A percentile compares a stretch with the other conserved stretches of the same genome.
Conservation (phyloP, 2,888 invertebrate species). For the Erebia epiphron region DNA sequence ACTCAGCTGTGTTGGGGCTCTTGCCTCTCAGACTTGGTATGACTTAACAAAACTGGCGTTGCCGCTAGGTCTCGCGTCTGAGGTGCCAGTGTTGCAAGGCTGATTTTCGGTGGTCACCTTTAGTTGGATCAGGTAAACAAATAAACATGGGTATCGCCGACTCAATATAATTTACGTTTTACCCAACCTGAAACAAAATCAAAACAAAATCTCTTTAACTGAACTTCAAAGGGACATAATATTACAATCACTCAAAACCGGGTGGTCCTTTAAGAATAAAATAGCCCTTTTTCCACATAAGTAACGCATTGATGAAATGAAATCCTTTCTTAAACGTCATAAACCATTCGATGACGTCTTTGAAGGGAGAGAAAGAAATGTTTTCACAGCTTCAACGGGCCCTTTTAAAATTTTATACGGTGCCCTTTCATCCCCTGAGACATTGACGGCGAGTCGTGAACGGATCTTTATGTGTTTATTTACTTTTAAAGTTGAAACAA, state of each 20-base stretch:
- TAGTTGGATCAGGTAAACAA: too few species aligned
- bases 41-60: too few species aligned
- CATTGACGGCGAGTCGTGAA: conserved; percentile 30
- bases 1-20: too few species aligned
- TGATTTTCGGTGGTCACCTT: too few species aligned
- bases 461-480: conserved; percentile 31
- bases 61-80: too few species aligned
- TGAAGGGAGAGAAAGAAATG: conserved; percentile 55
- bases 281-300: conserved; percentile 50
- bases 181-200: too few species aligned
- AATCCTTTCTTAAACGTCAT: conserved; percentile 58
- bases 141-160: too few species aligned
- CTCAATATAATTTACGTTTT: too few species aligned
- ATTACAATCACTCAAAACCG: background rate
- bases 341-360: conserved; percentile 38
- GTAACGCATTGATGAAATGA: conserved; percentile 59
- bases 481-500: conserved; percentile 10
- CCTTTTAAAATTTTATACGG: conserved; percentile 49
- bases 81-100: too few species aligned
- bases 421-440: conserved; percentile 44
- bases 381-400: conserved; percentile 57
- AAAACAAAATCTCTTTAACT: background rate
- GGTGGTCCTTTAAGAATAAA: conserved; percentile 54
- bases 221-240: background rate
- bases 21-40: too few species aligned